phyloP scores from a whole-genome alignment of 2,888 invertebrate species.

The Carabus problematicus region DNA sequence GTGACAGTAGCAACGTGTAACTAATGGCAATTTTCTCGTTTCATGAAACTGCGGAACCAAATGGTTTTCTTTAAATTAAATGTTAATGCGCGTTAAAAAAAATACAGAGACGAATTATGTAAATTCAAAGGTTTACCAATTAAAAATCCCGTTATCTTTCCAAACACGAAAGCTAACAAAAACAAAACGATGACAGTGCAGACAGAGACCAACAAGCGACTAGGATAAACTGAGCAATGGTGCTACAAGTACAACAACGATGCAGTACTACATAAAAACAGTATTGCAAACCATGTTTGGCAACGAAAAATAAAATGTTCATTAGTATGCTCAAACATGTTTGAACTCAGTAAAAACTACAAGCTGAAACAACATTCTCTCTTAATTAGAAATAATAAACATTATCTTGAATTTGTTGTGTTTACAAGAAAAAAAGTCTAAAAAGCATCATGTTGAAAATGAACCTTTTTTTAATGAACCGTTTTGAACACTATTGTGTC shows the following conservation, averaged over 20 bases:
- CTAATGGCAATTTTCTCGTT: no score
- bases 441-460: constrained; percentile 29
- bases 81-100: constrained; percentile 1
- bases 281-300: constrained; percentile 32
- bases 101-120: constrained; percentile 24
- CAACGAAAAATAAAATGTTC: constrained; percentile 38
- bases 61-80: no score
- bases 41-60: no score
- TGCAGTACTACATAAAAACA: constrained; percentile 18
- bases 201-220: constrained; percentile 12
- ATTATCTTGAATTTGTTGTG: constrained; percentile 35
- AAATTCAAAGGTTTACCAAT: constrained; percentile 28
- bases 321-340: constrained; percentile 39
- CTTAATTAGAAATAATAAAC: constrained; percentile 41
- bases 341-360: constrained; percentile 35
- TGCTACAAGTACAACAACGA: constrained; percentile 29
- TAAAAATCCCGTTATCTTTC: constrained; percentile 31
- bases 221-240: constrained; percentile 34
- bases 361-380: constrained; percentile 37
- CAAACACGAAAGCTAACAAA: constrained; percentile 28
- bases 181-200: constrained; percentile 37
- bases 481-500: no score
- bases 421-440: constrained; percentile 27
- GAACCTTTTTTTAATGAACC: constrained; percentile 18
- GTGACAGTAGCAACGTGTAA: no score